phyloP scores from a whole-genome alignment of 1,140 invertebrate genomes.

The Drosophila melanogaster region DNA sequence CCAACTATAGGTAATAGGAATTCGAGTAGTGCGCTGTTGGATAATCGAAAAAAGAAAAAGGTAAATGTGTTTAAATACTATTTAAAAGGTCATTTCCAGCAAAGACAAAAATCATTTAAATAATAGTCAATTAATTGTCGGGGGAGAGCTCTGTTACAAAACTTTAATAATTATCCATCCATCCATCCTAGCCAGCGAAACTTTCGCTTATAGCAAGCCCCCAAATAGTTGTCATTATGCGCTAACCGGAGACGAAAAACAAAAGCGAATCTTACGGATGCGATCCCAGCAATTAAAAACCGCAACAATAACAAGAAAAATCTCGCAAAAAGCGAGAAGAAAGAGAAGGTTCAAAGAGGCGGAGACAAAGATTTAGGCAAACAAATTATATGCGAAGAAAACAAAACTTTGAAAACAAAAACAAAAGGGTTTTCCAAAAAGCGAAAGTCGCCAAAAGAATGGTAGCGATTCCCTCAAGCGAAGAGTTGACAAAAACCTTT shows the following conservation, averaged over 20 bases:
- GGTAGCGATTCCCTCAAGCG: constrained; percentile 40
- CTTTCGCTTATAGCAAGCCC: constrained; percentile 68
- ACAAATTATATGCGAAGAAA: constrained; percentile 55
- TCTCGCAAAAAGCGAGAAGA: constrained; percentile 41
- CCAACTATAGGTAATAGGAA: constrained; percentile 45
- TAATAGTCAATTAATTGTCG: constrained; percentile 56
- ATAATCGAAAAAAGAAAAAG: constrained; percentile 19
- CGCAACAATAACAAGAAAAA: constrained; percentile 53
- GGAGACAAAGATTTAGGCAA: constrained; percentile 43
- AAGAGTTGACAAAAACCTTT: constrained; percentile 59
- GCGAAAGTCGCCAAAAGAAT: constrained; percentile 62
- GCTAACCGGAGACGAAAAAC: constrained; percentile 53
- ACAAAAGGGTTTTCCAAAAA: constrained; percentile 63
- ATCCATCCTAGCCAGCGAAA: constrained; percentile 33
- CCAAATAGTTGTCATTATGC: constrained; percentile 74
- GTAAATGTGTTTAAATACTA: constrained; percentile 38
- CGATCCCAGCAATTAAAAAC: constrained; percentile 66
- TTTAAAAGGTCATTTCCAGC: constrained; percentile 41
- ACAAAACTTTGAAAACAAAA: constrained; percentile 51
- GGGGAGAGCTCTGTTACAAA: constrained; percentile 49
- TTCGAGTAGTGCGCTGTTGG: constrained; percentile 64
- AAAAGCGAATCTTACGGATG: constrained; percentile 63
- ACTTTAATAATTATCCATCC: constrained; percentile 61
- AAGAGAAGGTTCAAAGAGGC: constrained; percentile 33
- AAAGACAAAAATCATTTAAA: constrained; percentile 34